Evolutionary conservation across 2,888 invertebrate species (phyloP), one percentile per base, ranked within the genome.

Genomic region (Autographa gamma): DNA sequence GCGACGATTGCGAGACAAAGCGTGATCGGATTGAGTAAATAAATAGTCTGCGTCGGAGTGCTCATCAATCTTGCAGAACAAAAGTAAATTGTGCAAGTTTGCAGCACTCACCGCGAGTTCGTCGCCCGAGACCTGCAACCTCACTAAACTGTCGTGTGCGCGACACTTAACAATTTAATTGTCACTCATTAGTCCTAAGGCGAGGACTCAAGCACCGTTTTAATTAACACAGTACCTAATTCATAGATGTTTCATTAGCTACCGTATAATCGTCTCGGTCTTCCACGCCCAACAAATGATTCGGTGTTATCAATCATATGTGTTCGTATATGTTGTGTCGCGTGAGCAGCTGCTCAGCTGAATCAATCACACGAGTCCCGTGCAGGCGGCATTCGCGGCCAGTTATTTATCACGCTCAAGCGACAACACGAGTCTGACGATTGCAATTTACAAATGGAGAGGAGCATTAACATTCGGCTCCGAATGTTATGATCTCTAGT

Each of bases 121-220:
- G 92, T 89, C 90, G 93, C 84, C 92, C 93, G 91, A 90, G 90
- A 92, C 90, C 91, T 91, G 90, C 90, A 91, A 93, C 93, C 92
- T 93, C 88, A 90, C 92, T 92, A 92, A 93, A 93, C 92, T 91
- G 92, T 92, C 91, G 90, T 88, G 90, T 91, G 88, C 90, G 88
- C 90, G 91, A 92, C 93, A 91, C 90, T 93, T 92, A 90, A 93
- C 93, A 92, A 93, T 94, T 93, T 94, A 93, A 95, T 94, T 94
- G 92, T 92, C 91, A 87, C 92, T 93, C 93, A 93, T 94, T 93
- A 93, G 92, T 92, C 88, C 89, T 91, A 84, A 92, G 90, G 91
- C 92, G 92, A 89, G 88, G 90, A 89, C 88, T 86, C 86, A 86
- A 88, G 88, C 88, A 87, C 86, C 84, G 88, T 90, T 91, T 92